These are phyloP conservation scores for Micrasema longulum DNA, from an alignment of 1,140 invertebrate species.

Conservation along the genomic window DNA sequence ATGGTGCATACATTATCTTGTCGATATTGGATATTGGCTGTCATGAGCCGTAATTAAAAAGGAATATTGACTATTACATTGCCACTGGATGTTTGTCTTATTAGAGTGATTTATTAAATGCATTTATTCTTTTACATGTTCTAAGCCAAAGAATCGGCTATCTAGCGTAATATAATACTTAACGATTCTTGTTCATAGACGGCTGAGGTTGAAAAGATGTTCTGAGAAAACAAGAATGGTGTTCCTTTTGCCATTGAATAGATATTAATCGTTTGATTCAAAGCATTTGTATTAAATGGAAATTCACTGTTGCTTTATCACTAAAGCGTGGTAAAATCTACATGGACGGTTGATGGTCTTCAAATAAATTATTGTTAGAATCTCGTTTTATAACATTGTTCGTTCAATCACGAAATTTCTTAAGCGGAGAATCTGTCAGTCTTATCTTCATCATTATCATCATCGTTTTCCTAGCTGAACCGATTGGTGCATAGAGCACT, in stretches of 20 bases:
- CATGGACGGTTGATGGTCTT: neutral
- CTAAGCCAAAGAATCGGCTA: too few species aligned
- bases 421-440: too few species aligned
- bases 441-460: too few species aligned
- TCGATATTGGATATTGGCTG: neutral
- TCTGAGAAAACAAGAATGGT: neutral
- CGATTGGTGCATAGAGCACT: too few species aligned
- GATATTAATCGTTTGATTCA: slow-evolving; percentile 31
- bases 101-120: slow-evolving; percentile 36
- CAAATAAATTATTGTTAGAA: neutral
- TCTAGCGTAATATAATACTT: neutral
- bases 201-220: slow-evolving; percentile 17
- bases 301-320: slow-evolving; percentile 11
- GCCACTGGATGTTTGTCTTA: slow-evolving; percentile 6
- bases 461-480: too few species aligned
- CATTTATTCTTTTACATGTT: neutral
- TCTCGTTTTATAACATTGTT: neutral
- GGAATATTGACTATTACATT: slow-evolving; percentile 19
- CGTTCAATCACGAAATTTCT: neutral
- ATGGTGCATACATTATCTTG: neutral
- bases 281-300: neutral
- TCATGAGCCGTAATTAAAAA: slow-evolving; percentile 12
- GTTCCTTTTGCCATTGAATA: slow-evolving; percentile 22
- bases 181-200: slow-evolving; percentile 7
- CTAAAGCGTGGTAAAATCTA: neutral